phyloP scores from a whole-genome alignment of 2,797 vertebrate genomes.

The Schizopygopsis malacanthus region DNA sequence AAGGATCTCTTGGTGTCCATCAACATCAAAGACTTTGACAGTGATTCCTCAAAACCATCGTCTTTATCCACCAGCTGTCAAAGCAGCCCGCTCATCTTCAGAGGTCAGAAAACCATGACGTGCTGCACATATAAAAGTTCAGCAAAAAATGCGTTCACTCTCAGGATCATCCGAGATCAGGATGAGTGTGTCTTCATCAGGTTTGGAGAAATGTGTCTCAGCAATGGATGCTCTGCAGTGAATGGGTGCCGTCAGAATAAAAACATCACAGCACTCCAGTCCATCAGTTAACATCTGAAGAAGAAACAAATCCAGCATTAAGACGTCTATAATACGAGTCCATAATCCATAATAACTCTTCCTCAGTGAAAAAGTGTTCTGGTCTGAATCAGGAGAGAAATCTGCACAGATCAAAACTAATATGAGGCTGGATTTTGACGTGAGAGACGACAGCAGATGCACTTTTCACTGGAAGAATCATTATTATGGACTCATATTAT shows the following conservation, averaged over 20 bases:
- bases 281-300: neutral
- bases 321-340: too few relatives aligned
- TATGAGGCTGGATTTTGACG: neutral
- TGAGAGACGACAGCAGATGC: neutral
- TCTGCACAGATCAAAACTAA: neutral
- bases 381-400: slow-evolving; percentile 1
- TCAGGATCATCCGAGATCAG: neutral
- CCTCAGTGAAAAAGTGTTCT: neutral
- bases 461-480: neutral
- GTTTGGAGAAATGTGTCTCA: neutral
- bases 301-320: neutral
- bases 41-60: slow-evolving; percentile 79
- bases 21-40: slow-evolving; percentile 85
- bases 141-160: neutral
- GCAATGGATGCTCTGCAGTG: neutral
- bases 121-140: neutral
- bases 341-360: neutral
- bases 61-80: slow-evolving; percentile 81
- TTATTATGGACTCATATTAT: neutral
- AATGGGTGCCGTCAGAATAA: neutral
- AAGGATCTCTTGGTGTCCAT: slow-evolving; percentile 87
- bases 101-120: slow-evolving; percentile 76
- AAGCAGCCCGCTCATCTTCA: slow-evolving; percentile 78
- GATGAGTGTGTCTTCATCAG: neutral
- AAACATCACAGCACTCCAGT: neutral